phyloP scores from a whole-genome alignment of 2,888 invertebrate genomes.

The Linnaemya tessellans region DNA sequence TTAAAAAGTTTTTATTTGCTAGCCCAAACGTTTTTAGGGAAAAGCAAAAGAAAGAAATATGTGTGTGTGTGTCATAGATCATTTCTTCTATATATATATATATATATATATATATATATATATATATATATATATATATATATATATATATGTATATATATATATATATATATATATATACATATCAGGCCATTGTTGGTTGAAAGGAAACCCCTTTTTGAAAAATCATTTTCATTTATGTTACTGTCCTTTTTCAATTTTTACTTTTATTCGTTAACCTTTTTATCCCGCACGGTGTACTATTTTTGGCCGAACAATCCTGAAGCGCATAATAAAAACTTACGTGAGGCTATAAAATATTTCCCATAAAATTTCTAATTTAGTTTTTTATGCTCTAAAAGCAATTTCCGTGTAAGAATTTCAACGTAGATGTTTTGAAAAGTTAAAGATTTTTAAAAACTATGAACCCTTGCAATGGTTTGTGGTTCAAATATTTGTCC shows the following conservation, averaged over 20 bases:
- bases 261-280: constrained; percentile 9
- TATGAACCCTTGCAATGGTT: not conserved
- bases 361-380: constrained; percentile 18
- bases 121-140: too few species aligned
- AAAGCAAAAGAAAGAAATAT: constrained; percentile 4
- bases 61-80: constrained; percentile 4
- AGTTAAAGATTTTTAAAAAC: not conserved
- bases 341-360: constrained; percentile 50
- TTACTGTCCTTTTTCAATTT: not conserved
- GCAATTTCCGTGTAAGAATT: not conserved
- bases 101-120: too few species aligned
- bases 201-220: too few species aligned
- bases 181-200: too few species aligned
- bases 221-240: constrained; percentile 37
- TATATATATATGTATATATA: too few species aligned
- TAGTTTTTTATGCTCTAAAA: not conserved
- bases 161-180: too few species aligned
- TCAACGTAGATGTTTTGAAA: not conserved
- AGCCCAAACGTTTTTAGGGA: not conserved
- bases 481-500: too few species aligned
- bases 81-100: constrained; percentile 21
- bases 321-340: constrained; percentile 20
- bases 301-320: not conserved
- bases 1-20: constrained; percentile 10
- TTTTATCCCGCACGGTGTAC: not conserved